Evolutionary conservation across 2,888 invertebrate genomes (phyloP).

Genomic region (Meandrusa payeni): DNA sequence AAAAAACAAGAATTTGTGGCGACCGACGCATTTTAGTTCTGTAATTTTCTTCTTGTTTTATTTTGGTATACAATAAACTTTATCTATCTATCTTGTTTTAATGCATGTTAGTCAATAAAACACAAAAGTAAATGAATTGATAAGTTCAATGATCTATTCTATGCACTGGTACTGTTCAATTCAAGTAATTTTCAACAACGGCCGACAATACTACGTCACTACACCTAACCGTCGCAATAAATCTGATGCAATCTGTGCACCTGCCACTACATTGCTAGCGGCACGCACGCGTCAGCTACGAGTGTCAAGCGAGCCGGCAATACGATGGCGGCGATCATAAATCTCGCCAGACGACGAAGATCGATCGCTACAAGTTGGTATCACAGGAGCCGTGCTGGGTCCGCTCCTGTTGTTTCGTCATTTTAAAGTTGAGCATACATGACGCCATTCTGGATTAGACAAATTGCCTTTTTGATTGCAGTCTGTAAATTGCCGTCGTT

Average conservation of each 20-base stretch:
- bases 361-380: constrained; percentile 48
- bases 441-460: background rate
- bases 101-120: too few species aligned
- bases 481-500: too few species aligned
- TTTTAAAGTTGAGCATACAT: constrained; percentile 5
- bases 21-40: too few species aligned
- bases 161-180: too few species aligned
- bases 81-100: too few species aligned
- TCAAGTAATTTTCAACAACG: constrained; percentile 3
- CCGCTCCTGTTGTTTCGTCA: constrained; percentile 23
- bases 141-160: too few species aligned
- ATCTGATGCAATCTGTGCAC: constrained; percentile 33
- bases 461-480: too few species aligned
- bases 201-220: constrained; percentile 12
- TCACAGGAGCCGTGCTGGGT: constrained; percentile 33
- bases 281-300: constrained; percentile 31
- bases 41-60: too few species aligned
- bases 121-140: too few species aligned
- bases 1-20: too few species aligned
- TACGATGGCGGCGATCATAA: constrained; percentile 54
- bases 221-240: constrained; percentile 28
- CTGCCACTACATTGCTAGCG: constrained; percentile 32
- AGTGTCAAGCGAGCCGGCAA: constrained; percentile 47
- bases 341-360: constrained; percentile 58
- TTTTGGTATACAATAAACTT: too few species aligned